These are phyloP conservation scores for Rhipidura dahli DNA, from an alignment of 2,113 vertebrate species.

Conservation along the genomic window DNA sequence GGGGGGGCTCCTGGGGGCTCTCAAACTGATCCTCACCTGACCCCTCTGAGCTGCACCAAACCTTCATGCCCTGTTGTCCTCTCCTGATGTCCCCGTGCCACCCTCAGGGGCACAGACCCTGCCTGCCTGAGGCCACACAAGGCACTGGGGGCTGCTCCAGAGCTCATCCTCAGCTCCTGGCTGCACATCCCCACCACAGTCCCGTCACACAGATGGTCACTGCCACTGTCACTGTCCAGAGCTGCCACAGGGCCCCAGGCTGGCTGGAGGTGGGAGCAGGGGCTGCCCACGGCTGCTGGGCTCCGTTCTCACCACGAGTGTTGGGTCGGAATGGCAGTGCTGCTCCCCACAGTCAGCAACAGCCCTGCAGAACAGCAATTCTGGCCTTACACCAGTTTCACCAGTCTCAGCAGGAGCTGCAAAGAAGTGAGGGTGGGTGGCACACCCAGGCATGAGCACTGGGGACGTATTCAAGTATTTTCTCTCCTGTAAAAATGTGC, in stretches of 20 bases:
- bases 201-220: neutral
- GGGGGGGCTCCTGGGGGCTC: neutral
- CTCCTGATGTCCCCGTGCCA: neutral
- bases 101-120: neutral
- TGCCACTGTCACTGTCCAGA: neutral
- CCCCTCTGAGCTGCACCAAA: neutral
- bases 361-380: neutral
- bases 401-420: neutral
- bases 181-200: neutral
- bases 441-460: neutral
- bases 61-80: accelerated
- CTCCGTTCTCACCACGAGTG: neutral
- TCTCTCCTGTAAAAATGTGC: neutral
- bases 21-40: neutral
- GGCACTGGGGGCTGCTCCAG: neutral
- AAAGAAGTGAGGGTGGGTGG: neutral
- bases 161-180: neutral
- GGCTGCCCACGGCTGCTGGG: neutral
- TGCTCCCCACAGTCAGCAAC: neutral
- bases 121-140: neutral
- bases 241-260: neutral
- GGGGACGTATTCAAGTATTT: neutral
- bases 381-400: neutral
- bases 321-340: accelerated
- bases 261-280: neutral